phyloP scores from a whole-genome alignment of 2,888 invertebrate species.

The Rosalia funebris region DNA sequence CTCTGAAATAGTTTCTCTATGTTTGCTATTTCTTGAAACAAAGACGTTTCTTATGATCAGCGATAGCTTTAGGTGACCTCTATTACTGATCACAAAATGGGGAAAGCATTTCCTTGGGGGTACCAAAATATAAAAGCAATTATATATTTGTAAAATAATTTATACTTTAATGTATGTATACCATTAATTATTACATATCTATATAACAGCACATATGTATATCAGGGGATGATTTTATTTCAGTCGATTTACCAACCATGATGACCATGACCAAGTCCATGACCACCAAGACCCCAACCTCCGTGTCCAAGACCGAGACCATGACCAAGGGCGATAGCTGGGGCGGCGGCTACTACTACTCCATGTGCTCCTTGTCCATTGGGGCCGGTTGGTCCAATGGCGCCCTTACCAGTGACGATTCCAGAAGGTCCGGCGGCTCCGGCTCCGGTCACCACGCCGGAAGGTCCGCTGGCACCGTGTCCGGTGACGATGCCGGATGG shows the following conservation, averaged over 20 bases:
- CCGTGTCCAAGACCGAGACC: conserved; percentile 6
- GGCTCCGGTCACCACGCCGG: neutral
- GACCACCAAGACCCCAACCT: conserved; percentile 19
- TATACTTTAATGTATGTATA: neutral
- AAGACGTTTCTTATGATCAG: too few species aligned
- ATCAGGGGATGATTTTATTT: neutral
- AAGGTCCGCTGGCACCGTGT: neutral
- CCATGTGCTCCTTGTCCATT: neutral
- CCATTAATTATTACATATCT: neutral
- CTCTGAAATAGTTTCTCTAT: too few species aligned
- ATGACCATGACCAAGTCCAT: conserved; percentile 10
- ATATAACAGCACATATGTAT: neutral
- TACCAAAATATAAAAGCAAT: too few species aligned
- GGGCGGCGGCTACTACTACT: neutral
- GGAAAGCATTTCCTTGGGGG: too few species aligned
- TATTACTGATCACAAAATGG: too few species aligned
- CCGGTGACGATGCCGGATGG: conserved; percentile 14
- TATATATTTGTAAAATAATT: conserved; percentile 1
- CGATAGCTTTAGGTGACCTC: too few species aligned
- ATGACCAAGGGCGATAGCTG: neutral
- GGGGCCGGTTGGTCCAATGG: neutral
- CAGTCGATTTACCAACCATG: conserved; percentile 9
- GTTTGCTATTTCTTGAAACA: too few species aligned
- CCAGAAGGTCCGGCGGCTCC: neutral
- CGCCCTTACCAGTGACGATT: neutral